Percentiles rank a stretch among this genome's conserved stretches.
Evolutionary conservation across 2,888 invertebrate species (phyloP).

Genomic region (Aporophyla lueneburgensis): DNA sequence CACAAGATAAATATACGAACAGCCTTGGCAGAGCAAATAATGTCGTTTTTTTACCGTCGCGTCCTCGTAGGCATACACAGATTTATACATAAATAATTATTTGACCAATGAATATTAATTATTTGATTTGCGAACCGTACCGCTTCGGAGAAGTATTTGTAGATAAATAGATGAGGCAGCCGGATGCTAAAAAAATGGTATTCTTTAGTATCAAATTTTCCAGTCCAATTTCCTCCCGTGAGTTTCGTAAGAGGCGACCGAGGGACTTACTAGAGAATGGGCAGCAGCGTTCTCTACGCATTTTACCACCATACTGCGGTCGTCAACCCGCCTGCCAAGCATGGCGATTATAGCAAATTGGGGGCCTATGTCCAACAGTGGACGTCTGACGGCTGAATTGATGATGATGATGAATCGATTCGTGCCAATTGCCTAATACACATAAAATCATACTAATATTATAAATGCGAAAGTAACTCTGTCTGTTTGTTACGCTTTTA

Average conservation of each 20-base stretch:
- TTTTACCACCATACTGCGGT: too few relatives aligned
- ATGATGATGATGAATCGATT: too few relatives aligned
- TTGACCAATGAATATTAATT: constrained; percentile 50
- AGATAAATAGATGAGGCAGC: not conserved
- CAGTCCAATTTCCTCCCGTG: too few relatives aligned
- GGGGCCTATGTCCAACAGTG: too few relatives aligned
- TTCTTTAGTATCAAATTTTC: not conserved
- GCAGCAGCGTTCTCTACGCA: too few relatives aligned
- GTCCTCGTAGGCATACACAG: not conserved
- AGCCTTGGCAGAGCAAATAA: constrained; percentile 39
- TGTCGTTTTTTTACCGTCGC: constrained; percentile 9
- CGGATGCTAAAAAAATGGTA: not conserved
- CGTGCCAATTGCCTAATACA: too few relatives aligned
- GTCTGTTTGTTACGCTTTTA: too few relatives aligned
- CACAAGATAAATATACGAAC: constrained; percentile 21
- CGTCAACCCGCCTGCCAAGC: too few relatives aligned
- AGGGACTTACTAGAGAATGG: not conserved
- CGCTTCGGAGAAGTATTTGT: constrained; percentile 21
- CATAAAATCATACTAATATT: too few relatives aligned
- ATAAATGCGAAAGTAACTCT: too few relatives aligned
- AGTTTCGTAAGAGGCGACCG: not conserved
- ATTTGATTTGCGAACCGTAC: constrained; percentile 37
- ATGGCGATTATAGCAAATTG: too few relatives aligned
- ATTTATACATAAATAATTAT: constrained; percentile 35
- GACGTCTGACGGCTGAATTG: too few relatives aligned